Conservation (phyloP, 2,797 vertebrate genomes). For the Odontamblyopus rebecca region DNA sequence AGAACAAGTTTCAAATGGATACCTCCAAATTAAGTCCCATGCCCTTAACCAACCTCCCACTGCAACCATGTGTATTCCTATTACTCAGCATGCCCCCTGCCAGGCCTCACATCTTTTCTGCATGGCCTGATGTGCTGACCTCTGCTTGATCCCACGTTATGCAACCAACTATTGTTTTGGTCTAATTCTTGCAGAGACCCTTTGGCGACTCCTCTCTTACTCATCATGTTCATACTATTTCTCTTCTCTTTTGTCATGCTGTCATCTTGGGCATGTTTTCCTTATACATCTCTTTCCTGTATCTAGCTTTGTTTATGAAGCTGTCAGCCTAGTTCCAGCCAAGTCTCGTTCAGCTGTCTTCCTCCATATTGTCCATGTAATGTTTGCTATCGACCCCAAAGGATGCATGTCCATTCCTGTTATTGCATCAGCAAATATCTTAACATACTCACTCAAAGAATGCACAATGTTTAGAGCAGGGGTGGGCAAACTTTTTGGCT, state of each 20-base stretch:
- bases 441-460: background rate
- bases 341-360: conserved; percentile 20
- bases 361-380: background rate
- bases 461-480: too few species aligned
- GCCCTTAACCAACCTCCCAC: background rate
- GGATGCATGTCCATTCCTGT: background rate
- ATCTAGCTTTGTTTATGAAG: background rate
- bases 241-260: background rate
- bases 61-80: conserved; percentile 5
- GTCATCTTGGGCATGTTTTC: conserved; percentile 7
- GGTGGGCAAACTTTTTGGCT: too few species aligned
- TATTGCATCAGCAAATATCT: background rate
- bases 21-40: background rate
- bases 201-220: conserved; percentile 24
- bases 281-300: conserved; percentile 3
- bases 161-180: conserved; percentile 42
- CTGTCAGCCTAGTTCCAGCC: background rate
- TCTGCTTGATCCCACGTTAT: conserved; percentile 43
- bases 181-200: conserved; percentile 28
- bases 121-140: conserved; percentile 49
- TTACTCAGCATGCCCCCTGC: conserved; percentile 26
- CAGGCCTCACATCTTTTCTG: conserved; percentile 26
- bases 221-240: conserved; percentile 4
- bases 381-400: background rate
- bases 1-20: too few species aligned